Conservation (phyloP, 2,797 vertebrate genomes). For the Yasuhikotakia modesta region DNA sequence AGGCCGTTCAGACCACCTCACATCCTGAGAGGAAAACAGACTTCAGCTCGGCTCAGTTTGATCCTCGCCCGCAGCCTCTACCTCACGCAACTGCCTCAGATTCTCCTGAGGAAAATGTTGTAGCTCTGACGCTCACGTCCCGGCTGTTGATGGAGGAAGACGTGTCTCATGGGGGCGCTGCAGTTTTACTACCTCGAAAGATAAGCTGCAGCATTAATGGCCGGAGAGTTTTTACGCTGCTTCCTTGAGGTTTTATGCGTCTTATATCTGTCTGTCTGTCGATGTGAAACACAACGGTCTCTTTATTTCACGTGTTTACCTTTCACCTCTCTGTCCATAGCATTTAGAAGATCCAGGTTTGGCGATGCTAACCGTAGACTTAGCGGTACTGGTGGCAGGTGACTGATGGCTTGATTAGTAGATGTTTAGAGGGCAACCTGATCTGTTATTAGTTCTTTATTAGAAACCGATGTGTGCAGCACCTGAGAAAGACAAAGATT, state of each 20-base stretch:
- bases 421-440: constrained; percentile 19
- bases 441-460: constrained; percentile 43
- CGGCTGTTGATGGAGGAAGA: constrained; percentile 25
- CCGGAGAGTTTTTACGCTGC: constrained; percentile 4
- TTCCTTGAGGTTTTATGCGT: constrained; percentile 38
- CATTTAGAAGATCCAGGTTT: constrained; percentile 3
- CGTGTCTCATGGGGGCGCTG: background rate
- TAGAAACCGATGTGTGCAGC: background rate
- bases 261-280: constrained; percentile 26
- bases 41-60: constrained; percentile 15
- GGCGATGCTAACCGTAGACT: constrained; percentile 5
- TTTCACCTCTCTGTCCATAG: background rate
- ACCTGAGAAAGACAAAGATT: background rate
- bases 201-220: constrained; percentile 41
- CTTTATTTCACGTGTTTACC: constrained; percentile 13
- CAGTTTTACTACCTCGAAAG: constrained; percentile 27
- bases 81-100: constrained; percentile 8
- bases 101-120: constrained; percentile 30
- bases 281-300: constrained; percentile 13
- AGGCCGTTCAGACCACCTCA: background rate
- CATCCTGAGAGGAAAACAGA: background rate
- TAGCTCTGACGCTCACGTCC: constrained; percentile 18
- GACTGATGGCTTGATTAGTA: constrained; percentile 49
- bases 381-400: constrained; percentile 3
- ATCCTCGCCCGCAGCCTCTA: constrained; percentile 2